Evolutionary conservation across 2,113 vertebrate genomes (phyloP).

Genomic region (Pantherophis guttatus): DNA sequence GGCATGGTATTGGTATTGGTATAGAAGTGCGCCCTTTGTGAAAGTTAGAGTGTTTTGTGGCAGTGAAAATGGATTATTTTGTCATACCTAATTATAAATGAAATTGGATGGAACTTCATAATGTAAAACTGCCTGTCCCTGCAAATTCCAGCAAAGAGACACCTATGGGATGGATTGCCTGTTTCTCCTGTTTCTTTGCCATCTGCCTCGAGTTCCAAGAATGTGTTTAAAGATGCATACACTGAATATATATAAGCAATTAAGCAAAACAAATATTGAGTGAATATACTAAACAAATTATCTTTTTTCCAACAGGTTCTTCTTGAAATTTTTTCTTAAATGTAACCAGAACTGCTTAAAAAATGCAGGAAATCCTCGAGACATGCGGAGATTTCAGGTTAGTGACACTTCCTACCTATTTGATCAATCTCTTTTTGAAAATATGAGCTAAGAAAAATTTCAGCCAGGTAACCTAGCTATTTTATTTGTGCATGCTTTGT

Average conservation of each 20-base stretch:
- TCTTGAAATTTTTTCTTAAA: slow-evolving; percentile 99
- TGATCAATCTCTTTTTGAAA: slow-evolving; percentile 22
- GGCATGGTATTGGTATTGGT: not conserved
- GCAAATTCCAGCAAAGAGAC: not conserved
- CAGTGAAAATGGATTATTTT: not conserved
- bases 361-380: slow-evolving; percentile 97
- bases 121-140: not conserved
- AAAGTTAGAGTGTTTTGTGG: not conserved
- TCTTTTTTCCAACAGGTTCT: slow-evolving; percentile 83
- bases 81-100: not conserved
- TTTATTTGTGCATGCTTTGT: slow-evolving; percentile 19
- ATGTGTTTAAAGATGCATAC: not conserved
- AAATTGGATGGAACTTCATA: not conserved
- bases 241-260: not conserved
- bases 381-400: slow-evolving; percentile 99
- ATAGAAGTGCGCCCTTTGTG: not conserved
- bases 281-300: slow-evolving; percentile 7
- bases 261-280: not conserved
- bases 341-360: slow-evolving; percentile 99
- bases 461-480: slow-evolving; percentile 42
- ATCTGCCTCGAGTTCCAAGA: not conserved
- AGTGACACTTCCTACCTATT: slow-evolving; percentile 50
- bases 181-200: not conserved
- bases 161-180: not conserved
- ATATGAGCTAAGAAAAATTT: slow-evolving; percentile 34